Evolutionary conservation across 2,113 vertebrate genomes (phyloP), one percentile per base, ranked within the genome.

Genomic region (Microcebus murinus): DNA sequence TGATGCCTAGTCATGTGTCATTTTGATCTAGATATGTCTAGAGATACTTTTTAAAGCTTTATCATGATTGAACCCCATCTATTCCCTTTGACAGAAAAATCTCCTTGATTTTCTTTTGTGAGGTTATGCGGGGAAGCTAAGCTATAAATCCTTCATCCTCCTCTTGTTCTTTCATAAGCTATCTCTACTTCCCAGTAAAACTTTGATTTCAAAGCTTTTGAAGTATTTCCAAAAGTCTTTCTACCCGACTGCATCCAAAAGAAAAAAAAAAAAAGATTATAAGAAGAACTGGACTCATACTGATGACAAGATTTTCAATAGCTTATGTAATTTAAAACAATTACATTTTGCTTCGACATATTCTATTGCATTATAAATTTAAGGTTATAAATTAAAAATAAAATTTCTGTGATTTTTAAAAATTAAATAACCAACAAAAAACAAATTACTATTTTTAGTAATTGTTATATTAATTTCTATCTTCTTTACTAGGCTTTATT

Each of bases 191-290:
- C 20, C 59, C 57, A 80, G 59, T 68, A 89, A 94, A 76, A 91
- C 20, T 85, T 94, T 81, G 55, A 93, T 81, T 91, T 95, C 36
- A 90, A 89, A 76, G 23, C 48, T 91, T 86, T 94, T 93, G 71
- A 74, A 92, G 42, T 52, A 67, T 87, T 94, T 79, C 67, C 68
- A 90, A 84, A 95, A 57, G 21, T 93, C 27, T 88, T 94, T 12
- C 25, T 39, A 57, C 9, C 25, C 79, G 48, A 84, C 39, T 87
- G 4, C 11, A 79, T 87, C 61, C n/a, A 52, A 95, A 83, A 80
- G 34, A 34, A 48, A n/a, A 45, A 95, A 83, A 95, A 83, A 81
- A 39, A 34, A 48, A n/a, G 39, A 86, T 81, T 50, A 34, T 61
- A 57, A 90, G 23, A 63, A 45, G 6, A 71, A 65, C 8, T 83